These are phyloP conservation scores for Xanthorhoe spadicearia DNA, from an alignment of 2,888 invertebrate genomes.

Conservation along the genomic window DNA sequence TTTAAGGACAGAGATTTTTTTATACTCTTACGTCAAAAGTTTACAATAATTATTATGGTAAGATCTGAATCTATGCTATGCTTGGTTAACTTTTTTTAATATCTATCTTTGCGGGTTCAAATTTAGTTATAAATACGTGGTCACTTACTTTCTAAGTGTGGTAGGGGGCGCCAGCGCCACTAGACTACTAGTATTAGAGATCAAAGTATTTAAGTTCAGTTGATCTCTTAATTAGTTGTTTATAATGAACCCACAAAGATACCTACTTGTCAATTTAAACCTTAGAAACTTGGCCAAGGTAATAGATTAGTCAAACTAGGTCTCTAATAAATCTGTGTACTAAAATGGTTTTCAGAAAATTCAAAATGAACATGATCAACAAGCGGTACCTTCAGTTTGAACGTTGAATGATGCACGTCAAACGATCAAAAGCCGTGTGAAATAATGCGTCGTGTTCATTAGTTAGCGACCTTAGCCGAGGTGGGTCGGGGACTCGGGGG, in stretches of 20 bases:
- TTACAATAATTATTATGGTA: too few relatives aligned
- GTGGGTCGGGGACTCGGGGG: too few relatives aligned
- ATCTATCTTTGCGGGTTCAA: background rate
- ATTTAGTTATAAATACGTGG: background rate
- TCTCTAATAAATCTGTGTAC: background rate
- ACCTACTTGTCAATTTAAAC: background rate
- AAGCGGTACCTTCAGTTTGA: background rate
- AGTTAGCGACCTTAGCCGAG: too few relatives aligned
- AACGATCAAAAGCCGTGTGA: background rate
- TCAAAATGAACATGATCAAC: too few relatives aligned
- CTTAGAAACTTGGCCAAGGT: background rate
- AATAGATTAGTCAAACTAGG: background rate
- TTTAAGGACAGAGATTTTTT: too few relatives aligned
- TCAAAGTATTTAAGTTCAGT: background rate
- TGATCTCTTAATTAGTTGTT: background rate
- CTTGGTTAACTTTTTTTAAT: background rate
- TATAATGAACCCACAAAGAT: background rate
- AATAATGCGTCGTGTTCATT: background rate
- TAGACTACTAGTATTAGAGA: background rate
- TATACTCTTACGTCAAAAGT: too few relatives aligned
- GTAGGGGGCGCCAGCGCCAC: background rate
- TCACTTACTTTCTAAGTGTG: too few relatives aligned
- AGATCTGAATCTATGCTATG: too few relatives aligned
- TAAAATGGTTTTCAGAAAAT: background rate
- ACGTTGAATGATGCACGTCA: background rate